These are phyloP conservation scores for Lithobates pipiens DNA, from an alignment of 2,797 vertebrate genomes.

Conservation along the genomic window DNA sequence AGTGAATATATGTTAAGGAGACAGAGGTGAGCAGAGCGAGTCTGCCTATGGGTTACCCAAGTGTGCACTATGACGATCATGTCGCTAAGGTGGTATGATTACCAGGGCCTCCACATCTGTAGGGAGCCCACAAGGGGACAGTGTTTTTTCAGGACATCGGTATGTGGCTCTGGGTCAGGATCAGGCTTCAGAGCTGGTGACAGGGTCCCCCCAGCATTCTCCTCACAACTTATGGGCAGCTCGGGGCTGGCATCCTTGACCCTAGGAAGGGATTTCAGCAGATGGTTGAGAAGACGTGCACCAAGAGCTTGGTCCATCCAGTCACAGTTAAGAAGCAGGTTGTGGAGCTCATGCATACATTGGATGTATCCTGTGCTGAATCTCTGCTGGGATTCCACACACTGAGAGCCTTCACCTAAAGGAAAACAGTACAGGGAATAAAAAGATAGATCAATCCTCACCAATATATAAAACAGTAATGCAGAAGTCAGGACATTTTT, in stretches of 20 bases:
- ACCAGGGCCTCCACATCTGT: conserved; percentile 94
- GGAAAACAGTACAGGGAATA: neutral
- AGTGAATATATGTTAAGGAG: conserved; percentile 23
- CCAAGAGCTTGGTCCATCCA: conserved; percentile 92
- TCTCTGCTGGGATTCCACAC: conserved; percentile 84
- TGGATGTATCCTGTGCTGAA: conserved; percentile 92
- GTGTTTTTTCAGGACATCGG: conserved; percentile 18
- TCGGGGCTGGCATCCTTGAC: conserved; percentile 62
- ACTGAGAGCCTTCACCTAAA: conserved; percentile 74
- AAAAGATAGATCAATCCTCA: neutral
- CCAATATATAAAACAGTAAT: too few species aligned
- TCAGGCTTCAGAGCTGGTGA: conserved; percentile 26
- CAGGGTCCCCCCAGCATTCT: neutral
- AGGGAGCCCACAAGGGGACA: conserved; percentile 71
- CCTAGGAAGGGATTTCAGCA: conserved; percentile 85
- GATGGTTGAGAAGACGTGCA: conserved; percentile 85
- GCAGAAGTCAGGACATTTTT: too few species aligned
- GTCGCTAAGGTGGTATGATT: conserved; percentile 65
- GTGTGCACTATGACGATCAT: conserved; percentile 18
- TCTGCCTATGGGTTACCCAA: conserved; percentile 32
- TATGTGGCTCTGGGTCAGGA: neutral
- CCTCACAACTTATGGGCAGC: neutral
- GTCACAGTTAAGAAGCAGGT: conserved; percentile 87
- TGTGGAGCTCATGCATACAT: conserved; percentile 92
- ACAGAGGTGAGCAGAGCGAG: conserved; percentile 15